Percentiles rank a stretch among this genome's conserved stretches.
Conservation (phyloP, 2,888 invertebrate species). For the Ernsta delagoae region DNA sequence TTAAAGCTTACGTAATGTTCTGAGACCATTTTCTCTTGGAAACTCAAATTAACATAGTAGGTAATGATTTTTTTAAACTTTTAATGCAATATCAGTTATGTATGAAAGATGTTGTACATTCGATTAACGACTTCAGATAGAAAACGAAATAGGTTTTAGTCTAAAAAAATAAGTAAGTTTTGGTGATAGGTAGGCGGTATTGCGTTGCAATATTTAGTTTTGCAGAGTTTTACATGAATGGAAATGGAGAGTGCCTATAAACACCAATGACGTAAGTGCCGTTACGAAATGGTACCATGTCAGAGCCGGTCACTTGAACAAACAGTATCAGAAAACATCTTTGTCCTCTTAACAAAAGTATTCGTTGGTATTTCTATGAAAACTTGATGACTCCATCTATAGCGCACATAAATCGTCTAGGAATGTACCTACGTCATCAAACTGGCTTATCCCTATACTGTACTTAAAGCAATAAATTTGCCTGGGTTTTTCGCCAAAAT, state of each 20-base stretch:
- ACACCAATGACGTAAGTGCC: constrained; percentile 27
- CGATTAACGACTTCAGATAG: too few species aligned
- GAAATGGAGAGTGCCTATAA: constrained; percentile 16
- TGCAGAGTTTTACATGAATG: constrained; percentile 24
- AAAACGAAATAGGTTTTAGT: too few species aligned
- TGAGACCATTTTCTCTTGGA: neutral
- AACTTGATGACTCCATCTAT: constrained; percentile 4
- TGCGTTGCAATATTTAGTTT: neutral
- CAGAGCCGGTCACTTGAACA: constrained; percentile 25
- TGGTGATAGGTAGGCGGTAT: too few species aligned
- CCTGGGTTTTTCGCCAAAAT: too few species aligned
- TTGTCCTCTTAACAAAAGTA: constrained; percentile 18
- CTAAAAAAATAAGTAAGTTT: too few species aligned
- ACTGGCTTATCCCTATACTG: constrained; percentile 1
- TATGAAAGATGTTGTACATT: too few species aligned
- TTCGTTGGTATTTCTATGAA: constrained; percentile 9
- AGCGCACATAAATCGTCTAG: constrained; percentile 2
- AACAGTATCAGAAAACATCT: constrained; percentile 33
- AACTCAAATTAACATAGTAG: too few species aligned
- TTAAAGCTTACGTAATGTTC: neutral
- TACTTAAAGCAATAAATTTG: too few species aligned
- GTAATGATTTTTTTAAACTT: neutral
- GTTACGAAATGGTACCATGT: constrained; percentile 19
- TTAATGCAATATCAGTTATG: neutral
- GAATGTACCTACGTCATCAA: constrained; percentile 8